These are phyloP conservation scores for Rhabdomys dilectus DNA, from an alignment of 2,113 vertebrate species.

Conservation along the genomic window DNA sequence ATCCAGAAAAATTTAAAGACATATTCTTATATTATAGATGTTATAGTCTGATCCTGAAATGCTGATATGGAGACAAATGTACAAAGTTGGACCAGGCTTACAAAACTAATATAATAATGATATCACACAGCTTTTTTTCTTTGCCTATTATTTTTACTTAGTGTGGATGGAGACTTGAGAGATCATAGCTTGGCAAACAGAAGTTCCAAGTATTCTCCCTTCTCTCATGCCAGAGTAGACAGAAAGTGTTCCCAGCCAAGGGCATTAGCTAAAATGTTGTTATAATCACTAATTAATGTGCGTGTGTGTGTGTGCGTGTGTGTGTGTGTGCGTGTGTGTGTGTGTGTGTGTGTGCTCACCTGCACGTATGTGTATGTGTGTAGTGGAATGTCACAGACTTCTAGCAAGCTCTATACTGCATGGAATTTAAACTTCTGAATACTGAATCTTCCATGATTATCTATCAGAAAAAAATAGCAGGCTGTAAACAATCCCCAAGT, in stretches of 20 bases:
- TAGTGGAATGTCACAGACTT: conserved; percentile 5
- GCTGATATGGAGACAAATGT: neutral
- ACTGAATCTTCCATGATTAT: conserved; percentile 54
- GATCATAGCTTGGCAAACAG: conserved; percentile 40
- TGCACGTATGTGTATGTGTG: neutral
- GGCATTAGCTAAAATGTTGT: conserved; percentile 68
- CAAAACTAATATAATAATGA: neutral
- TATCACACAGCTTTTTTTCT: neutral
- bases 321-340: too few relatives aligned
- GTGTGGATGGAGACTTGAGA: conserved; percentile 17
- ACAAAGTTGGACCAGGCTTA: neutral
- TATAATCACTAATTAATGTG: conserved; percentile 70
- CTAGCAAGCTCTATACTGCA: conserved; percentile 41
- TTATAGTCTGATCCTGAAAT: neutral
- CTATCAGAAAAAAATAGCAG: conserved; percentile 61
- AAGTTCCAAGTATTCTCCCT: neutral
- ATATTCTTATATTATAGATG: neutral
- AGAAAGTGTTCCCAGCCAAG: conserved; percentile 77
- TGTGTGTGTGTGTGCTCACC: neutral
- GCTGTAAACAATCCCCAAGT: conserved; percentile 12
- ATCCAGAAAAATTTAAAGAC: neutral
- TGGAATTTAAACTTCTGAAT: conserved; percentile 21
- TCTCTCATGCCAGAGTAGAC: conserved; percentile 57
- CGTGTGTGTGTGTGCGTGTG: neutral
- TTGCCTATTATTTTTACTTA: conserved; percentile 10